A percentile compares a stretch with the other conserved stretches of the same genome.
phyloP scores from a whole-genome alignment of 2,113 vertebrate species.

The Erinaceus europaeus region DNA sequence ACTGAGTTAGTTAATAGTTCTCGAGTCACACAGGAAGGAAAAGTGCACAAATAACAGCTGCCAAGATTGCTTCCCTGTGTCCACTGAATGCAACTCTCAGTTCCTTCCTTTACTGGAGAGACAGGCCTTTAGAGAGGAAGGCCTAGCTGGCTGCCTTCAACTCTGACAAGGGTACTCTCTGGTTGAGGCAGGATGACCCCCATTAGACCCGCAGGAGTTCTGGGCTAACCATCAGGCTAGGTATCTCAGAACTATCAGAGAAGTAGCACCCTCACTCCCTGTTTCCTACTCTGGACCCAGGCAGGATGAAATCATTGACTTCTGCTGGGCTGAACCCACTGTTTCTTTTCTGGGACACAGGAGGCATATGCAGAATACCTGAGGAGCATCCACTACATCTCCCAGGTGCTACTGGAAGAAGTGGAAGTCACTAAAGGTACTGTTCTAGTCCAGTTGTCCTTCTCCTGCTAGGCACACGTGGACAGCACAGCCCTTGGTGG shows the following conservation, averaged over 20 bases:
- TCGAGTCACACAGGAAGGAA: neutral
- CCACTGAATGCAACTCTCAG: neutral
- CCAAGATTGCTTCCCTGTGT: neutral
- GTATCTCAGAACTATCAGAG: too few species aligned
- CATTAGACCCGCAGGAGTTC: too few species aligned
- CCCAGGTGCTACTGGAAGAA: slow-evolving; percentile 90
- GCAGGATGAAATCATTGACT: too few species aligned
- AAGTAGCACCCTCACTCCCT: too few species aligned
- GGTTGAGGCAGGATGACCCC: too few species aligned
- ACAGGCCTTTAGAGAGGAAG: too few species aligned
- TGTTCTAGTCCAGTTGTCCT: neutral
- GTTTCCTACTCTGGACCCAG: too few species aligned
- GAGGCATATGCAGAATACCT: slow-evolving; percentile 94
- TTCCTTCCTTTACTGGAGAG: too few species aligned
- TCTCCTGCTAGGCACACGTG: neutral
- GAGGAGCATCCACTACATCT: slow-evolving; percentile 89
- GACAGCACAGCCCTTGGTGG: too few species aligned
- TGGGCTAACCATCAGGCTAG: too few species aligned
- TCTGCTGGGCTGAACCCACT: neutral
- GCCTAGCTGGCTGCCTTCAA: too few species aligned
- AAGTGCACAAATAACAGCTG: neutral
- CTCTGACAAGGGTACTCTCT: too few species aligned
- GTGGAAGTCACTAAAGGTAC: slow-evolving; percentile 81
- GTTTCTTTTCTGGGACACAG: slow-evolving; percentile 72
- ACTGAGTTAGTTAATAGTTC: neutral